Conservation (phyloP, 2,113 vertebrate species). For the Pterocles orientalis region DNA sequence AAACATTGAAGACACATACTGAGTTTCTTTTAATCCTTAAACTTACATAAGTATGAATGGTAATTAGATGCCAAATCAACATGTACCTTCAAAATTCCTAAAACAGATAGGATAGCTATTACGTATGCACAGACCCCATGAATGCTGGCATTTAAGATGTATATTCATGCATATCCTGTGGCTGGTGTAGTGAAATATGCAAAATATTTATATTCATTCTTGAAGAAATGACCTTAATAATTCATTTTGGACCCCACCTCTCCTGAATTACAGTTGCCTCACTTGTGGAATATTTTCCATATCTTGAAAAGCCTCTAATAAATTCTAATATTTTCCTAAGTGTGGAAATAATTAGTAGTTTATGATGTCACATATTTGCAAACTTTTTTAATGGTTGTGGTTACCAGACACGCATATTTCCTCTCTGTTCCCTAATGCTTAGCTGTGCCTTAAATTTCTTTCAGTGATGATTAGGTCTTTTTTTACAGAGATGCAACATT, state of each 20-base stretch:
- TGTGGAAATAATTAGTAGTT: constrained; percentile 62
- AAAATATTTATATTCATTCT: constrained; percentile 58
- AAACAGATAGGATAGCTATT: constrained; percentile 55
- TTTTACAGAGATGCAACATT: not conserved
- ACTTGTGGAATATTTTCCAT: constrained; percentile 41
- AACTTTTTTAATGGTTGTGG: constrained; percentile 29
- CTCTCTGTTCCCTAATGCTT: not conserved
- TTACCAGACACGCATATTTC: constrained; percentile 11
- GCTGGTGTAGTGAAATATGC: constrained; percentile 22
- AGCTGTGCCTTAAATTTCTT: not conserved
- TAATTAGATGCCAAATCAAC: not conserved
- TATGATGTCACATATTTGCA: constrained; percentile 51
- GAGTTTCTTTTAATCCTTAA: constrained; percentile 25
- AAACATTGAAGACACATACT: not conserved
- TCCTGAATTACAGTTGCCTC: constrained; percentile 43
- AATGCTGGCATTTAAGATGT: constrained; percentile 36
- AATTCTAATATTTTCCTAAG: constrained; percentile 55
- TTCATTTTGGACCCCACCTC: constrained; percentile 42
- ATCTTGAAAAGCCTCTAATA: constrained; percentile 51
- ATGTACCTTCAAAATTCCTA: constrained; percentile 37
- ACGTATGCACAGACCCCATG: not conserved
- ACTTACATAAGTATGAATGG: constrained; percentile 1
- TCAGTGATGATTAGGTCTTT: not conserved
- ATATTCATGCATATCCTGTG: not conserved
- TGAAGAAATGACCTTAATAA: constrained; percentile 49